Evolutionary conservation across 1,140 invertebrate genomes (phyloP).

Genomic region (Ditylenchus dipsaci): DNA sequence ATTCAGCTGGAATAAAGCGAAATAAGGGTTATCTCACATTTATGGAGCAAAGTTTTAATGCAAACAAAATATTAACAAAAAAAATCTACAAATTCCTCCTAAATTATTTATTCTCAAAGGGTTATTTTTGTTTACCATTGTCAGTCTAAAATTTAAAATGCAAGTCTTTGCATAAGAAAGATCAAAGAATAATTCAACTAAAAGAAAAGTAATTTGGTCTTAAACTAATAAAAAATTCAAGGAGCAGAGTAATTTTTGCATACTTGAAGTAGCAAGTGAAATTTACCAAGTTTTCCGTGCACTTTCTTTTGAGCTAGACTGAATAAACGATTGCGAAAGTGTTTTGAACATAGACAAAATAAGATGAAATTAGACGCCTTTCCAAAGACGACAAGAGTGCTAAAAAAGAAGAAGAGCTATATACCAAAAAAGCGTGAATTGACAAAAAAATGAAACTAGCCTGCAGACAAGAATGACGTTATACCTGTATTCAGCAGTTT

Average conservation of each 20-base stretch:
- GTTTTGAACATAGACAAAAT: slow-evolving; percentile 55
- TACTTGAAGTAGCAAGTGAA: neutral
- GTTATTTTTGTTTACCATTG: too few relatives aligned
- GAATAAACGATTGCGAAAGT: slow-evolving; percentile 50
- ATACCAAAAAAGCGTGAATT: neutral
- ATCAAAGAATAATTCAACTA: too few relatives aligned
- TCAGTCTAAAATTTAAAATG: too few relatives aligned
- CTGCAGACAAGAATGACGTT: slow-evolving; percentile 22
- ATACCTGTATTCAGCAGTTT: neutral
- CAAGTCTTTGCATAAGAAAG: too few relatives aligned
- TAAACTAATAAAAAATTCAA: too few relatives aligned
- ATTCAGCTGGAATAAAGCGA: neutral
- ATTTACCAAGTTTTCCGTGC: slow-evolving; percentile 27
- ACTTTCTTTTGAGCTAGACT: slow-evolving; percentile 53
- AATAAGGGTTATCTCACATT: too few relatives aligned
- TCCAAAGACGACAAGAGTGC: slow-evolving; percentile 52
- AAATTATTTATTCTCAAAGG: too few relatives aligned
- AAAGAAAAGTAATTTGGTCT: too few relatives aligned
- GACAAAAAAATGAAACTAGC: neutral
- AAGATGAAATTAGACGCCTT: slow-evolving; percentile 56
- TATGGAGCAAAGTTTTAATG: too few relatives aligned
- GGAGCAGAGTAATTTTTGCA: neutral
- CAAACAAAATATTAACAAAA: too few relatives aligned
- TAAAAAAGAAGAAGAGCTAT: neutral
- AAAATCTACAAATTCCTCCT: too few relatives aligned